phyloP scores from a whole-genome alignment of 2,888 invertebrate genomes.

The Callyntrura sp. region DNA sequence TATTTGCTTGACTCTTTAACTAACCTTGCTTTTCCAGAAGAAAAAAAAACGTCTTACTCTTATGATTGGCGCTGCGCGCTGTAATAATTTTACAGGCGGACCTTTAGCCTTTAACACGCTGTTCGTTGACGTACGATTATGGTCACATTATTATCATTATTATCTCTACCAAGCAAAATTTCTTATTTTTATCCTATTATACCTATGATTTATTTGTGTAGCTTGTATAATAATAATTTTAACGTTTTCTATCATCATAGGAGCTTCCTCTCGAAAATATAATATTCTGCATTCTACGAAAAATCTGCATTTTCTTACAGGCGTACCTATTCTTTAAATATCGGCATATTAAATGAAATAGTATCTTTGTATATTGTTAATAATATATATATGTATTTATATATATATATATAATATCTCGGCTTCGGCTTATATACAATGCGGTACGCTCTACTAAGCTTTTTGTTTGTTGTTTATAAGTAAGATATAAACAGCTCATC shows the following conservation, averaged over 20 bases:
- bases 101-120: slow-evolving; percentile 59
- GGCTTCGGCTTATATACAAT: slow-evolving; percentile 48
- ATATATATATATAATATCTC: slow-evolving; percentile 33
- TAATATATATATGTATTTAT: slow-evolving; percentile 22
- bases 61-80: neutral
- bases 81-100: neutral
- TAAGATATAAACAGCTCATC: slow-evolving; percentile 71
- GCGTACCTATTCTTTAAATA: too few species aligned
- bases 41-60: slow-evolving; percentile 32
- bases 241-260: neutral
- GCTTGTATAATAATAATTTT: neutral
- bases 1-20: neutral
- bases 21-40: slow-evolving; percentile 27
- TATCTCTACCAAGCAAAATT: neutral
- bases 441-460: slow-evolving; percentile 73
- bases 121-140: slow-evolving; percentile 43
- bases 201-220: neutral
- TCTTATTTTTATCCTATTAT: neutral
- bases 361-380: too few species aligned
- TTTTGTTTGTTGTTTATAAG: slow-evolving; percentile 52
- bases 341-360: too few species aligned
- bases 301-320: slow-evolving; percentile 27
- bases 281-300: slow-evolving; percentile 49
- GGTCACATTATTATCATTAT: slow-evolving; percentile 36
- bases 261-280: slow-evolving; percentile 57